These are phyloP conservation scores for Alloplasta piceator DNA, from an alignment of 2,888 invertebrate genomes.

Conservation along the genomic window DNA sequence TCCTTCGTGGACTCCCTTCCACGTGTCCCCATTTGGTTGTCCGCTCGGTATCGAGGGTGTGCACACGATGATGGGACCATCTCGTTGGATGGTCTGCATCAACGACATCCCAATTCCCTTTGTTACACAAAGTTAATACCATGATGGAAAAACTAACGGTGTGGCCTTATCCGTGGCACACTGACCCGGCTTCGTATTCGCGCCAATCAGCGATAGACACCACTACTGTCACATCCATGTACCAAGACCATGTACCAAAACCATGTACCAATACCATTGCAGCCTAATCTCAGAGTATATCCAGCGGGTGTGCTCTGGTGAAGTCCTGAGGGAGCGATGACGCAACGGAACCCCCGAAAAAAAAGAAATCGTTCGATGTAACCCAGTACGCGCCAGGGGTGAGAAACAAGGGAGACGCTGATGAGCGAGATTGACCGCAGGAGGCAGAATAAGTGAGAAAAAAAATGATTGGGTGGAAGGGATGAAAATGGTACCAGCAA, in stretches of 20 bases:
- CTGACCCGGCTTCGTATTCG: slow-evolving; percentile 75
- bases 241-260: background rate
- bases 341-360: slow-evolving; percentile 36
- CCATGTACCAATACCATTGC: background rate
- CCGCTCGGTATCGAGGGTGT: slow-evolving; percentile 1
- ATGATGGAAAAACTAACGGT: slow-evolving; percentile 56
- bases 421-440: slow-evolving; percentile 44
- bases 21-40: slow-evolving; percentile 11
- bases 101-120: slow-evolving; percentile 53
- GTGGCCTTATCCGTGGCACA: slow-evolving; percentile 73
- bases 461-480: too few species aligned
- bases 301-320: too few species aligned
- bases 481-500: slow-evolving; percentile 4
- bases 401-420: slow-evolving; percentile 25
- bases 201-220: slow-evolving; percentile 67
- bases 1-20: slow-evolving; percentile 51
- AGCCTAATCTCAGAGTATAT: background rate
- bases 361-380: slow-evolving; percentile 38
- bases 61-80: slow-evolving; percentile 36
- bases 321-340: slow-evolving; percentile 42
- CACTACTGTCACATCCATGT: background rate
- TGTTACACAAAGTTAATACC: slow-evolving; percentile 26
- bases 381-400: background rate
- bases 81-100: slow-evolving; percentile 43
- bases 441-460: slow-evolving; percentile 12